Percentiles rank a stretch among this genome's conserved stretches.
phyloP scores from a whole-genome alignment of 1,140 invertebrate species.

The Pseudobourletiella spinata region DNA sequence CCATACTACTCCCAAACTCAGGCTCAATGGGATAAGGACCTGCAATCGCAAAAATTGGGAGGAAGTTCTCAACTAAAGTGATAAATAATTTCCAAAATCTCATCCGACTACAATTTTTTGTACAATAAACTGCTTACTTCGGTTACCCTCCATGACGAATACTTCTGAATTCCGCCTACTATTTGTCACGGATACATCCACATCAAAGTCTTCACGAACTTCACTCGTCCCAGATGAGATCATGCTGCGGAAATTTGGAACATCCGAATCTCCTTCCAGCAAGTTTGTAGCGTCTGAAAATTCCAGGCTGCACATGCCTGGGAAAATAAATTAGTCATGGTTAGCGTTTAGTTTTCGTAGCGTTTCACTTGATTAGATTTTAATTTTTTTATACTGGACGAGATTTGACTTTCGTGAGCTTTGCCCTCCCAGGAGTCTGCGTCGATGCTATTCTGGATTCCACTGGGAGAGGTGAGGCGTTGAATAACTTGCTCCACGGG shows the following conservation, averaged over 20 bases:
- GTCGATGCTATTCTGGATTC: conserved; percentile 44
- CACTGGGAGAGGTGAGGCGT: conserved; percentile 50
- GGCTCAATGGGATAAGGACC: conserved; percentile 6
- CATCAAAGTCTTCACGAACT: conserved; percentile 22
- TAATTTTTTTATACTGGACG: conserved; percentile 29
- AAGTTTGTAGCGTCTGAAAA: conserved; percentile 38
- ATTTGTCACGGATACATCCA: conserved; percentile 11
- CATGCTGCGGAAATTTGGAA: conserved; percentile 18
- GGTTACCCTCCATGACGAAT: conserved; percentile 9
- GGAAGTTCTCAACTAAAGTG: neutral
- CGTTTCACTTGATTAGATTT: no score
- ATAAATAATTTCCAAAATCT: neutral
- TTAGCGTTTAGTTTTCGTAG: no score
- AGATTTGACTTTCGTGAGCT: conserved; percentile 31
- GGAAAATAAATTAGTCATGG: neutral
- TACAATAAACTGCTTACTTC: conserved; percentile 4
- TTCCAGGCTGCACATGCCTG: conserved; percentile 21
- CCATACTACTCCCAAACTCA: conserved; percentile 36
- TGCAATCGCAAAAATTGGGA: no score
- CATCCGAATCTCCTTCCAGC: conserved; percentile 41
- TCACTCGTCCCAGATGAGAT: conserved; percentile 19
- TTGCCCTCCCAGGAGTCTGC: conserved; percentile 38
- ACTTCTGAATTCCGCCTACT: conserved; percentile 27
- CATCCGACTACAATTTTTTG: neutral
- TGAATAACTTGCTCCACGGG: conserved; percentile 52